A percentile compares a stretch with the other conserved stretches of the same genome.
Evolutionary conservation across 2,888 invertebrate species (phyloP).

Genomic region (Chymomyza caudatula): DNA sequence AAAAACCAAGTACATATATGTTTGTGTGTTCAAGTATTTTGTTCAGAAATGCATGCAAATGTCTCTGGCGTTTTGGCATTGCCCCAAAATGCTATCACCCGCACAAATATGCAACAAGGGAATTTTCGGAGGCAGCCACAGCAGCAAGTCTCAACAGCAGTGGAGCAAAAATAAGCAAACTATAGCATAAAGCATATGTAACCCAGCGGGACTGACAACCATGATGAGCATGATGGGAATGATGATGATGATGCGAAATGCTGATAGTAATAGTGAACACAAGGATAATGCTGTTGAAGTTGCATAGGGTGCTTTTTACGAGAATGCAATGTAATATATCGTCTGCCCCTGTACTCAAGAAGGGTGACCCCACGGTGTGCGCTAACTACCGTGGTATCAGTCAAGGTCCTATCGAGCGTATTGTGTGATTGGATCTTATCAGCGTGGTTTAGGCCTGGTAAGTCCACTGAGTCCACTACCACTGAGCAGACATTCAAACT

Average conservation of each 20-base stretch:
- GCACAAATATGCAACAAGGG: constrained; percentile 61
- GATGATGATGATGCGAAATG: constrained; percentile 15
- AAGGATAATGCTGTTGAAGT: neutral
- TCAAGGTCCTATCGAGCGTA: too few species aligned
- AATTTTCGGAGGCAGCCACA: constrained; percentile 20
- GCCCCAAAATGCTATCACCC: constrained; percentile 54
- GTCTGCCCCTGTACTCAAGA: too few species aligned
- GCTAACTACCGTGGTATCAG: too few species aligned
- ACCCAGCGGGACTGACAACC: constrained; percentile 38
- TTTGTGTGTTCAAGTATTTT: neutral
- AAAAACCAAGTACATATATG: neutral
- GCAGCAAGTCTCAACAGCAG: constrained; percentile 14
- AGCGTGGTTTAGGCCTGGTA: too few species aligned
- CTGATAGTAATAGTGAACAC: neutral
- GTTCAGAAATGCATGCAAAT: constrained; percentile 49
- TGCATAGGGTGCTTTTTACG: neutral
- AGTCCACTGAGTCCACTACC: too few species aligned
- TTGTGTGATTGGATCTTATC: too few species aligned
- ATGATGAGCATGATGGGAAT: constrained; percentile 22
- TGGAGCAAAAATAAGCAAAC: constrained; percentile 29
- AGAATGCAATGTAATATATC: too few species aligned
- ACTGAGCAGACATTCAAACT: too few species aligned
- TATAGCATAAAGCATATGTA: constrained; percentile 42
- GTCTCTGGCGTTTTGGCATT: constrained; percentile 53
- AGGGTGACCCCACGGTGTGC: too few species aligned